phyloP scores from a whole-genome alignment of 2,888 invertebrate genomes.

The Drosophila setosimentum region DNA sequence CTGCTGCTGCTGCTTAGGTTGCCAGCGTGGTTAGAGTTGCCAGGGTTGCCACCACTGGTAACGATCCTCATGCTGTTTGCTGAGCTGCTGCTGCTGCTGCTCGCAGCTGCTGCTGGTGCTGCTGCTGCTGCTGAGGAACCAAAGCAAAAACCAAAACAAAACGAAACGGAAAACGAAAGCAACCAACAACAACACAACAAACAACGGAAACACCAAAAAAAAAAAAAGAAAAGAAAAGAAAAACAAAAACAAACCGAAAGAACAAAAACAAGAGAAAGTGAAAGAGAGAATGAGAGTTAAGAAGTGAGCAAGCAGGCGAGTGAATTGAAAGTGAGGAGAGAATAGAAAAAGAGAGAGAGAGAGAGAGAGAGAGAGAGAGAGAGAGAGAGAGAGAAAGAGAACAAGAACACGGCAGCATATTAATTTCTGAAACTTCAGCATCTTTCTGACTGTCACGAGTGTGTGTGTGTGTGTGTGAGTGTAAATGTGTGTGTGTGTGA shows the following conservation, averaged over 20 bases:
- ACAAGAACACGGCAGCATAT: conserved; percentile 52
- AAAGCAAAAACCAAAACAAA: conserved; percentile 34
- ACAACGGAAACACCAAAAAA: conserved; percentile 17
- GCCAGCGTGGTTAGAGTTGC: conserved; percentile 21
- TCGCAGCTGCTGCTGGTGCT: conserved; percentile 8
- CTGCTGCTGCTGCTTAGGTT: conserved; percentile 20
- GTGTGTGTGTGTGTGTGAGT: background rate
- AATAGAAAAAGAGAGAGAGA: conserved; percentile 24
- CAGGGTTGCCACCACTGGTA: conserved; percentile 10
- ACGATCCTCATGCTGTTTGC: conserved; percentile 13
- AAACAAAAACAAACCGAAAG: conserved; percentile 7
- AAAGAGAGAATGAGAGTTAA: background rate
- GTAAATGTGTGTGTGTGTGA: background rate
- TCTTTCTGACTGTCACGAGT: conserved; percentile 10
- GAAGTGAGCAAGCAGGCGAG: conserved; percentile 12
- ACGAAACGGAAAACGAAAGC: conserved; percentile 19
- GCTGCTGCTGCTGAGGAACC: conserved; percentile 3
- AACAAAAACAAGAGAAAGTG: background rate
- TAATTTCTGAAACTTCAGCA: conserved; percentile 34
- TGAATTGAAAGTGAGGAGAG: background rate
- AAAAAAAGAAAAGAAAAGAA: background rate
- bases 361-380: conserved; percentile 29
- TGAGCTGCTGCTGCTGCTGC: conserved; percentile 37
- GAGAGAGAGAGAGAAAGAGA: conserved; percentile 33
- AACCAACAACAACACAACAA: conserved; percentile 24